Evolutionary conservation across 2,113 vertebrate genomes (phyloP), one percentile per base, ranked within the genome.

Genomic region (Myrmecophaga tridactyla): DNA sequence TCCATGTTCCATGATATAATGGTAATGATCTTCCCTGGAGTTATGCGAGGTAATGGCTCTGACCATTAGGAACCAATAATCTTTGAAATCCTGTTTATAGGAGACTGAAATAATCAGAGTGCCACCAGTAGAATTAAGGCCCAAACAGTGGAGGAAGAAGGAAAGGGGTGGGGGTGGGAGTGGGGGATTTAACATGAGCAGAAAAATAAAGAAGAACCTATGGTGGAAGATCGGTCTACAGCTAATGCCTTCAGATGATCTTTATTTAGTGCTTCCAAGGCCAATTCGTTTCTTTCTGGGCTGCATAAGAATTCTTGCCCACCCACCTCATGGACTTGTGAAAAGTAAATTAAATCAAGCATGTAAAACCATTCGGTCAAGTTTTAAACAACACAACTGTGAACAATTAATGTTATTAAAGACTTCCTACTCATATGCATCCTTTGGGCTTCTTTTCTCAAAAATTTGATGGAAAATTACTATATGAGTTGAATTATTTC

Each of bases 151-250:
- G 1, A 48, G 41, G 84, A 58, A 27, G 48, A 39, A 90, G 67
- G 36, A 15, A 51, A n/a, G 53, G 67, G 29, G 20, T 23, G n/a
- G 72, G 34, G 15, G 10, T 23, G 34, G 29, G 20, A 29, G n/a
- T 65, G 34, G 15, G 10, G 23, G 34, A 48, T 29, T 13, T 70
- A 58, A 90, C 12, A 83, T 29, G 48, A 83, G 51, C 58, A 78
- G 51, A 95, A 89, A 94, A 92, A 86, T 51, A 60, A 92, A 86
- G 34, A 88, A 15, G 31, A 86, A 60, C 10, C 43, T 53, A 86
- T 9, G 34, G 48, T 80, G 1, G 36, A 77, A 56, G 39, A 69
- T 4, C 15, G 14, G 48, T 34, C 34, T 25, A 73, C 3, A 60
- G 11, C 23, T 46, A 43, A 75, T n/a, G 56, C 21, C 62, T 72